Conservation (phyloP, 2,797 vertebrate species). For the Sebastes baramenuke region DNA sequence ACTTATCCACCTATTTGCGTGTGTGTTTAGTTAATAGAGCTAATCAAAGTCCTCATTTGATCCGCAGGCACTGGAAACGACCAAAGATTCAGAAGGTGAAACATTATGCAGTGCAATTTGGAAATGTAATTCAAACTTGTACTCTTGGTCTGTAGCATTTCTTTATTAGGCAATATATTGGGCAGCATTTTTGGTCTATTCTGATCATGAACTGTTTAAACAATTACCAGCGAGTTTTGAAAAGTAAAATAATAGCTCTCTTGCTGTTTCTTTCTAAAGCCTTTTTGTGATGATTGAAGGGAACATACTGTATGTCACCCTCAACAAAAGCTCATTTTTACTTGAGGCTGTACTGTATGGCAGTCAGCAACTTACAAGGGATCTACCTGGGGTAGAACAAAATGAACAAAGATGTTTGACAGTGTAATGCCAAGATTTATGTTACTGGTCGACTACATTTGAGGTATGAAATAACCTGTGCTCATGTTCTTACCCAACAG, state of each 20-base stretch:
- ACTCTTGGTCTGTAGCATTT: background rate
- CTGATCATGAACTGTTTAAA: conserved; percentile 8
- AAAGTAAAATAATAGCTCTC: background rate
- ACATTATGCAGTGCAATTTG: background rate
- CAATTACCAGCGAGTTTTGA: background rate
- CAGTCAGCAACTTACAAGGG: conserved; percentile 14
- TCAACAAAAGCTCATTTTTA: conserved; percentile 27
- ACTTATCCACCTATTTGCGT: conserved; percentile 20
- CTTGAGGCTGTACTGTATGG: conserved; percentile 25
- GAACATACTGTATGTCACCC: background rate
- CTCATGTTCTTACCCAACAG: conserved; percentile 8
- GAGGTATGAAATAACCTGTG: background rate
- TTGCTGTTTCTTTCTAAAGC: conserved; percentile 23
- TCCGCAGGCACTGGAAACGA: background rate
- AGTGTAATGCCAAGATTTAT: background rate
- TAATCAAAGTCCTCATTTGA: conserved; percentile 23
- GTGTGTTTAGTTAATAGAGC: conserved; percentile 39
- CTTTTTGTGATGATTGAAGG: conserved; percentile 29
- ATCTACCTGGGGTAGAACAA: background rate
- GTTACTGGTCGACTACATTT: conserved; percentile 11
- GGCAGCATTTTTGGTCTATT: background rate
- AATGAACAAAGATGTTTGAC: background rate
- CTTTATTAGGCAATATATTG: background rate
- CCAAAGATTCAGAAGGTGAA: background rate
- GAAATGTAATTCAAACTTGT: background rate